Evolutionary conservation across 64 coral and sea anemone species (phyloP).

Genomic region (Exaiptasia diaphana): DNA sequence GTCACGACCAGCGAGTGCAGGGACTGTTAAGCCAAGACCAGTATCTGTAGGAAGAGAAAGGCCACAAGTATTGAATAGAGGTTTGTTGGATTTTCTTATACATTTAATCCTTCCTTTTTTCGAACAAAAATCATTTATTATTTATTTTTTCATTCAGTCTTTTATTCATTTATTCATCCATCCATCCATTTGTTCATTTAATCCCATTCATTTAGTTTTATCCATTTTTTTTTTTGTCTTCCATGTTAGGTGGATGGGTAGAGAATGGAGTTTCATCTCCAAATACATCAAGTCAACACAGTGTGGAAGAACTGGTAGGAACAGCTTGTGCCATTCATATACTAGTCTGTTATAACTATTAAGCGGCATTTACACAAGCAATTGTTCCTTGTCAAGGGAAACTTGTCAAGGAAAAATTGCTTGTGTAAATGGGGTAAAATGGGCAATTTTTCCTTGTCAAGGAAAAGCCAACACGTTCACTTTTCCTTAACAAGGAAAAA

Average conservation of each 20-base stretch:
- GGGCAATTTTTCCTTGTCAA: too few species aligned
- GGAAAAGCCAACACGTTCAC: too few species aligned
- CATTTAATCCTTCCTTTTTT: not conserved
- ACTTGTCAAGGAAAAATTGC: too few species aligned
- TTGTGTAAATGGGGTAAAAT: too few species aligned
- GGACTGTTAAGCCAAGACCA: slow-evolving; percentile 29
- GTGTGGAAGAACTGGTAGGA: slow-evolving; percentile 40
- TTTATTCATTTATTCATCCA: too few species aligned
- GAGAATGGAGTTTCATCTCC: not conserved
- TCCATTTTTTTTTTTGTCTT: not conserved
- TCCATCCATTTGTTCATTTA: not conserved
- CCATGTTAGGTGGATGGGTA: slow-evolving; percentile 42
- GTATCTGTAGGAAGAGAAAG: slow-evolving; percentile 59
- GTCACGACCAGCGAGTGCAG: slow-evolving; percentile 73
- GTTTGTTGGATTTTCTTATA: not conserved
- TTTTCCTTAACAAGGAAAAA: too few species aligned
- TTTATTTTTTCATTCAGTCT: too few species aligned
- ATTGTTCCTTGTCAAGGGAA: too few species aligned
- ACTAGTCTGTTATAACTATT: too few species aligned
- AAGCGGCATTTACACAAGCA: too few species aligned
- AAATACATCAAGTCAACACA: not conserved
- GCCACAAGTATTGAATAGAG: slow-evolving; percentile 22
- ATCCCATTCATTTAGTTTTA: not conserved
- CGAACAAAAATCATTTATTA: not conserved
- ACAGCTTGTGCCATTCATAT: too few species aligned